phyloP scores from a whole-genome alignment of 2,888 invertebrate genomes.

The Rotaria magnacalcarata region DNA sequence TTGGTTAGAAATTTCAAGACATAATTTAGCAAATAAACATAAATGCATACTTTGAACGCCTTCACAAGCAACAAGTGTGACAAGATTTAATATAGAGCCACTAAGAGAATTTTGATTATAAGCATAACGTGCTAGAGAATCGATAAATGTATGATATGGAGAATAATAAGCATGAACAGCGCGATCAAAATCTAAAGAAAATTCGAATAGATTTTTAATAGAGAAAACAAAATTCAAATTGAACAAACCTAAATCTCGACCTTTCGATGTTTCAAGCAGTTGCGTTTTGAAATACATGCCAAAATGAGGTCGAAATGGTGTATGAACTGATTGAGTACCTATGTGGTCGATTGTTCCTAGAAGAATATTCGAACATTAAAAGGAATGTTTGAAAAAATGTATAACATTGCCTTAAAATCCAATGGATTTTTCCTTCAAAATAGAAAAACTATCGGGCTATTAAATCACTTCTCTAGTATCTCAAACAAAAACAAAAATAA shows the following conservation, averaged over 20 bases:
- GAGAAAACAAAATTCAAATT: conserved; percentile 16
- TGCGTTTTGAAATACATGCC: conserved; percentile 77
- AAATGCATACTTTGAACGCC: conserved; percentile 19
- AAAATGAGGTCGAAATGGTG: conserved; percentile 74
- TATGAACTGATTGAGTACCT: conserved; percentile 50
- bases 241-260: conserved; percentile 52
- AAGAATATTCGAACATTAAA: neutral
- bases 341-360: neutral
- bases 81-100: conserved; percentile 4
- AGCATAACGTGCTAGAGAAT: conserved; percentile 78
- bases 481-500: too few relatives aligned
- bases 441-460: too few relatives aligned
- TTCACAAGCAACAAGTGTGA: conserved; percentile 29
- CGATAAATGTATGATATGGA: conserved; percentile 83
- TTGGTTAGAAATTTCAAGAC: neutral
- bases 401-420: too few relatives aligned
- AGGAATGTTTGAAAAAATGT: too few relatives aligned
- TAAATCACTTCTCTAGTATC: too few relatives aligned
- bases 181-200: conserved; percentile 65
- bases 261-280: conserved; percentile 69
- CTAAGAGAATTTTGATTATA: conserved; percentile 66
- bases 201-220: neutral
- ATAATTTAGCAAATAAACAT: neutral
- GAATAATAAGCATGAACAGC: conserved; percentile 73
- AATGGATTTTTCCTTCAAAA: too few relatives aligned